Base-by-base conservation (phyloP, 2,888 invertebrate genomes). In the Troides aeacus region DNA sequence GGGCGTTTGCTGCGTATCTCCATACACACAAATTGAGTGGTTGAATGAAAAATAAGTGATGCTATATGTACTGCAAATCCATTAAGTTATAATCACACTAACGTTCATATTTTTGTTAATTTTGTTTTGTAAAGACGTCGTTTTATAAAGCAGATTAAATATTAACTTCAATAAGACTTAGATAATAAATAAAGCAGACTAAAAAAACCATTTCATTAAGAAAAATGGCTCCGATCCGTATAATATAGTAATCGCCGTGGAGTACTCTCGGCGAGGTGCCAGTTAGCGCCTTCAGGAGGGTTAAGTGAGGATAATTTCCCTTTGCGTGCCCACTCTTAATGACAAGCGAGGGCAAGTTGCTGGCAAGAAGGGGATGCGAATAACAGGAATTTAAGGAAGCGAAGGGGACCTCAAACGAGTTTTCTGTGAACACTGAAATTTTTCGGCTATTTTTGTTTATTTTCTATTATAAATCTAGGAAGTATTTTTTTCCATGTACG, bases 221-320 rank as follows among this genome's bases (percentile, higher is more conserved):
- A 88, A 88, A 89, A 88, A 87, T 84, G 85, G 84, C 87, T 84
- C 83, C 84, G 84, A 88, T 90, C 83, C 86, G 87, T 86, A 87
- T 90, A 89, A 91, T 90, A 90, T 90, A 91, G 88, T 90, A 90
- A 90, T 92, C 88, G 84, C 76, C 74, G 80, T 74, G 79, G 82
- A 91, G 90, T 80, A 84, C 89, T 84, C 91, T 90, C 80, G 82
- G 86, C 86, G 88, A 90, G 92, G 91, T 91, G 89, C 89, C 90
- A 92, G 92, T 92, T 92, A 91, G 86, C 92, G 91, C 92, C 90
- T 91, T 83, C 85, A 85, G 87, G 89, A 88, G 91, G 91, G 90
- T 90, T 90, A 91, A 92, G 89, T 90, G 90, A 84, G 89, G 90
- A 92, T 92, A 91, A 92, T 92, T 92, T 91, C 89, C 89, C 88